phyloP scores from a whole-genome alignment of 1,140 invertebrate species.

The Cherax destructor region DNA sequence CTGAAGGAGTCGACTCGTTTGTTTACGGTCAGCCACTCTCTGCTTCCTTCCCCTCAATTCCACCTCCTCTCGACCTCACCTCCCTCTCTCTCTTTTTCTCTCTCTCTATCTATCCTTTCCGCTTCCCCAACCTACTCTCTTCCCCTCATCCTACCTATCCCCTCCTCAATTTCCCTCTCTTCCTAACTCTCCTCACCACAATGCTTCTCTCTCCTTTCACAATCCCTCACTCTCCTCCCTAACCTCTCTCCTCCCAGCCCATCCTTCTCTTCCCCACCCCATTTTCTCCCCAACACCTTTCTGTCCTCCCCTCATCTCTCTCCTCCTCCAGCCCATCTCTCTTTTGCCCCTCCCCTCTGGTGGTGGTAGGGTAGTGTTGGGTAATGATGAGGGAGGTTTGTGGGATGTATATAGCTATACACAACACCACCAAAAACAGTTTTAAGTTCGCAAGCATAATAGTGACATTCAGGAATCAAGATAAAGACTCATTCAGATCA shows the following conservation, averaged over 20 bases:
- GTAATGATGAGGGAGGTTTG: too few species aligned
- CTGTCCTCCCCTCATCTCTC: background rate
- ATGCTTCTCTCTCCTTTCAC: background rate
- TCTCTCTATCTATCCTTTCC: background rate
- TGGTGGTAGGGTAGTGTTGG: too few species aligned
- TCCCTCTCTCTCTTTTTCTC: background rate
- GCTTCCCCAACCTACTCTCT: background rate
- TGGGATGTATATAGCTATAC: too few species aligned
- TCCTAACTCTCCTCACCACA: background rate
- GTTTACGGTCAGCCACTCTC: too few species aligned
- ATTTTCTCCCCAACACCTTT: background rate
- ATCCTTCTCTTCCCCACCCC: too few species aligned
- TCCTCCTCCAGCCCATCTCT: background rate
- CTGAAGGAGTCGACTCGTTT: too few species aligned
- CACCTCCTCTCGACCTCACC: too few species aligned
- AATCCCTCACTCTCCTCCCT: background rate
- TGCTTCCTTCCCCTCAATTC: too few species aligned
- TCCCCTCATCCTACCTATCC: background rate
- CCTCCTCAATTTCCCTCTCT: background rate
- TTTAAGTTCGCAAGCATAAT: too few species aligned
- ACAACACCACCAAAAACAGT: too few species aligned
- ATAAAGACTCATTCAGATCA: too few species aligned
- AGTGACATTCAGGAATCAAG: too few species aligned
- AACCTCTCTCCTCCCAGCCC: background rate
- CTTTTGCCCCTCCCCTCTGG: background rate